Evolutionary conservation across 2,888 invertebrate species (phyloP).

Genomic region (Aphrophora alni): DNA sequence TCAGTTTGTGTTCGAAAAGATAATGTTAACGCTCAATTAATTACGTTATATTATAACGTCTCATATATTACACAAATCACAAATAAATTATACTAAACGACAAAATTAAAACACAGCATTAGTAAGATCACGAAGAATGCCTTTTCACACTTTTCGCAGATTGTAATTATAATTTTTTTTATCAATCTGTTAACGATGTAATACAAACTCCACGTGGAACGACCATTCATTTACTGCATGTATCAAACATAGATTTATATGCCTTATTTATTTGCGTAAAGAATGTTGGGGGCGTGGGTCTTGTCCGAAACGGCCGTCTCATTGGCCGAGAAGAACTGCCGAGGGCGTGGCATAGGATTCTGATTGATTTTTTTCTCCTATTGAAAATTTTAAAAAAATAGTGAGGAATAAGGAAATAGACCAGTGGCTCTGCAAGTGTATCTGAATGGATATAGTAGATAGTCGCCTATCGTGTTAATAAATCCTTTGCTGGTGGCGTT

Average conservation of each 20-base stretch:
- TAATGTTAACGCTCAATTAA: no score
- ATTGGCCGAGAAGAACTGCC: slow-evolving; percentile 28
- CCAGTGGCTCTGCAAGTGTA: slow-evolving; percentile 35
- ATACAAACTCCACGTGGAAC: not conserved
- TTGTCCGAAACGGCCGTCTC: slow-evolving; percentile 12
- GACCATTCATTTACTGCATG: not conserved
- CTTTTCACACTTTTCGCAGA: not conserved
- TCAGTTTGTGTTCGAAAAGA: no score
- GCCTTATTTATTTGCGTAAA: slow-evolving; percentile 15
- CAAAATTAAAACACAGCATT: no score
- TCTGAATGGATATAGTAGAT: slow-evolving; percentile 25
- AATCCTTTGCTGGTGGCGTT: not conserved
- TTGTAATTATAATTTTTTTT: not conserved
- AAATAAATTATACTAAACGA: no score
- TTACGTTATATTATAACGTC: no score
- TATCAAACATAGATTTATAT: not conserved
- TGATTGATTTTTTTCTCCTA: slow-evolving; percentile 37
- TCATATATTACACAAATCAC: no score
- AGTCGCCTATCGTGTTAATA: slow-evolving; percentile 16
- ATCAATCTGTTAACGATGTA: not conserved
- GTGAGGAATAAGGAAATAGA: slow-evolving; percentile 38
- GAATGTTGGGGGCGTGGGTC: slow-evolving; percentile 24
- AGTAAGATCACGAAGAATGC: no score
- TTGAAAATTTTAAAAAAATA: slow-evolving; percentile 34
- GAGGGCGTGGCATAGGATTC: slow-evolving; percentile 37